These are phyloP conservation scores for Sinella curviseta DNA, from an alignment of 1,140 invertebrate species.

Conservation along the genomic window DNA sequence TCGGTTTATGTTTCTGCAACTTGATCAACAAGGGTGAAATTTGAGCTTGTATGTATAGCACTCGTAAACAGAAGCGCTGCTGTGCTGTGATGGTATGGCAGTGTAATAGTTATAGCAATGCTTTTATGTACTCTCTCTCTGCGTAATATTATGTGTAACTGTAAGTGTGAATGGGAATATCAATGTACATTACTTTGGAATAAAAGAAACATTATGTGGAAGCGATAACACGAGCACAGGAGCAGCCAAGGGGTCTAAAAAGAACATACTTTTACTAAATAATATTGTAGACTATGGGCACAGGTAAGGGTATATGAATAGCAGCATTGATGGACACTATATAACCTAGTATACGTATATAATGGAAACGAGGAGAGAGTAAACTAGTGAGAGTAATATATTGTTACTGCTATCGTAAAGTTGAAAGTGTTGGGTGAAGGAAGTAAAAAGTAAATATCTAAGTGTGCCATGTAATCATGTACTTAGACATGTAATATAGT, in stretches of 20 bases:
- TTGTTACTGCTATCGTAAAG: background rate
- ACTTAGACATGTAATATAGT: background rate
- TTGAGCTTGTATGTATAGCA: background rate
- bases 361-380: no score
- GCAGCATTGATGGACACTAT: background rate
- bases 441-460: background rate
- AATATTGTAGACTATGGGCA: no score
- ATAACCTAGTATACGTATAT: no score
- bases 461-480: background rate
- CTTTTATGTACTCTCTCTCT: background rate
- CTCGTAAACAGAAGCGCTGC: no score
- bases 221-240: background rate
- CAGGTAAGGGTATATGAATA: background rate
- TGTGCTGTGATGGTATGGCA: background rate
- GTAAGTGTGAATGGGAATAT: background rate
- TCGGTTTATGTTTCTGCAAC: background rate
- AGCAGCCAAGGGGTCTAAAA: background rate
- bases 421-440: background rate
- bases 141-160: background rate
- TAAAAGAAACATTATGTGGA: slow-evolving; percentile 7
- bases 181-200: slow-evolving; percentile 1
- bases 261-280: no score
- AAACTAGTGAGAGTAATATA: slow-evolving; percentile 2
- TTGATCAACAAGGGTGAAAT: slow-evolving; percentile 9
- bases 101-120: background rate